phyloP scores from a whole-genome alignment of 2,888 invertebrate species.

The Helobdella robusta region DNA sequence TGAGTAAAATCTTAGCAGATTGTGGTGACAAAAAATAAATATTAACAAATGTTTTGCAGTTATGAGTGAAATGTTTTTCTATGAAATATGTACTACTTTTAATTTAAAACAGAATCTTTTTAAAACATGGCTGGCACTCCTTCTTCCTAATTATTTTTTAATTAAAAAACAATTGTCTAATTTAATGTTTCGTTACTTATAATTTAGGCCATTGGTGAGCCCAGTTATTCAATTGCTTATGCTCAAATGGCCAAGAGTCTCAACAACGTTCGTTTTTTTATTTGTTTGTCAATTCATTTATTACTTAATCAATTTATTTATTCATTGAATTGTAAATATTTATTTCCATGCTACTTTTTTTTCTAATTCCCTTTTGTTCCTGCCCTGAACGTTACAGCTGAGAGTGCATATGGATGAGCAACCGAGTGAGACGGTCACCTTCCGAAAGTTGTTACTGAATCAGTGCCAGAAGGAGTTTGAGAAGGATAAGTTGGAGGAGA shows the following conservation, averaged over 20 bases:
- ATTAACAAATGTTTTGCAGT: too few relatives aligned
- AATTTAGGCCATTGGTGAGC: slow-evolving; percentile 74
- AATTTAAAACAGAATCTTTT: too few relatives aligned
- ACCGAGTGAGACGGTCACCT: slow-evolving; percentile 54
- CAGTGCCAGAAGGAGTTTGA: slow-evolving; percentile 85
- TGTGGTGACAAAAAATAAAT: too few relatives aligned
- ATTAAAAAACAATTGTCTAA: neutral
- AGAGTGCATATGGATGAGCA: slow-evolving; percentile 56
- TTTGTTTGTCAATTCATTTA: neutral
- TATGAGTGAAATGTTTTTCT: too few relatives aligned
- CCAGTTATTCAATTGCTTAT: slow-evolving; percentile 82
- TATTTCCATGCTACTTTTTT: neutral
- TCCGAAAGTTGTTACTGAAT: slow-evolving; percentile 67
- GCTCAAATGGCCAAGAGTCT: slow-evolving; percentile 61
- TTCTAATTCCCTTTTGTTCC: neutral
- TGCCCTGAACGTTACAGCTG: slow-evolving; percentile 44
- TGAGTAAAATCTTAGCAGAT: too few relatives aligned
- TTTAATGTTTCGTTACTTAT: slow-evolving; percentile 24
- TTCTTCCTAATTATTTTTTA: slow-evolving; percentile 1
- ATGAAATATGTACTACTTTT: too few relatives aligned
- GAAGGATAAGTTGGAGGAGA: slow-evolving; percentile 66
- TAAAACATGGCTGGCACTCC: too few relatives aligned
- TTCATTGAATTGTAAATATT: neutral
- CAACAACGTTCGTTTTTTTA: slow-evolving; percentile 25
- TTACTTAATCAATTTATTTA: neutral